Base-by-base conservation (phyloP, 2,888 invertebrate species). In the Watsonalla cultraria region DNA sequence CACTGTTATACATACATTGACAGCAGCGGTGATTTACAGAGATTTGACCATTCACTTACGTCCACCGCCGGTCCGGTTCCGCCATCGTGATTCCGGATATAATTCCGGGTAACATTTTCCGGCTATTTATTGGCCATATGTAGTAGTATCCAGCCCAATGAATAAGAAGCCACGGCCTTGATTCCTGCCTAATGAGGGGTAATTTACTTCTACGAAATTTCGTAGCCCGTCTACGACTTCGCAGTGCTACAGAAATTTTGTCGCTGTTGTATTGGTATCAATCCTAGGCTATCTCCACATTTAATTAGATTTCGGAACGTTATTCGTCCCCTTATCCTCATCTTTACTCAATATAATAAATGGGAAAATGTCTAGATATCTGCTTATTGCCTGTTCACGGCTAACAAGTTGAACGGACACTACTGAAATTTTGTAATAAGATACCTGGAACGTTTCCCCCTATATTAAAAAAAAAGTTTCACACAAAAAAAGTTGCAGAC, bases 101-200 rank as follows among this genome's bases (percentile, higher is more conserved):
- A 77, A 84, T 84, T 82, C 74, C 78, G 76, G 76, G 77, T 78
- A 80, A 82, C 79, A 76, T 79, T 85, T 86, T 81, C 86, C 84
- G 80, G 68, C 74, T 79, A 80, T 85, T 86, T 84, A 84, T 85
- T 78, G 77, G 74, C 62, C 69, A 74, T 80, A 74, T 69, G 70
- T 74, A 75, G 74, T 69, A 67, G 68, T 73, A 67, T 66, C 61
- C 9, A 39, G 37, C 64, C 66, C 64, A 72, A 70, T 78, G 71
- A 74, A 76, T 72, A 66, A 64, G 62, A 54, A 65, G 66, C 65
- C 65, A 60, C 61, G 64, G 66, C 66, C 69, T 74, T 69, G 66
- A 71, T 74, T 70, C 70, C 63, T 67, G 70, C 71, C 68, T 74
- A 75, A 76, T 73, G 76, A 78, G 75, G 72, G 63, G 62, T 61